These are phyloP conservation scores for Copidosoma aretas DNA, from an alignment of 2,888 invertebrate genomes.

Conservation along the genomic window DNA sequence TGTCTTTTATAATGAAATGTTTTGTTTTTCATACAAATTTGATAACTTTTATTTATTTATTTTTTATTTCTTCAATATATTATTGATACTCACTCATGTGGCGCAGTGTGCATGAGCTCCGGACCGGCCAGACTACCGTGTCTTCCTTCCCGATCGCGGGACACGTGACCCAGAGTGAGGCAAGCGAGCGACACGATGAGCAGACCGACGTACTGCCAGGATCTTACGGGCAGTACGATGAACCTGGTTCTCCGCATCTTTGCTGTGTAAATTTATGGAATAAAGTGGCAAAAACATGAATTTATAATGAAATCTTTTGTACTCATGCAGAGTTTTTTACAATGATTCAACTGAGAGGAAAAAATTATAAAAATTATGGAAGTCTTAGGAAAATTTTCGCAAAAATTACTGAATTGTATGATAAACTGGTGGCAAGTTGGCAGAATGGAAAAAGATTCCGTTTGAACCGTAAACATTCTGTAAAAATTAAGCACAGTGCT, in stretches of 20 bases:
- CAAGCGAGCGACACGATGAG: conserved; percentile 58
- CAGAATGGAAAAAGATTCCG: no score
- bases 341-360: background rate
- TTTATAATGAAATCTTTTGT: background rate
- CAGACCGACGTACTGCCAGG: conserved; percentile 58
- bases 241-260: conserved; percentile 56
- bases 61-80: no score
- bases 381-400: background rate
- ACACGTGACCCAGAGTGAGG: conserved; percentile 55
- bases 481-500: no score
- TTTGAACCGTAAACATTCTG: no score
- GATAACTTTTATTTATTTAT: no score
- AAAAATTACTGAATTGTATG: no score
- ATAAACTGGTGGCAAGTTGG: no score
- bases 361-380: no score
- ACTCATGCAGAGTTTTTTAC: background rate
- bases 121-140: conserved; percentile 57
- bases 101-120: conserved; percentile 55
- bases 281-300: conserved; percentile 3
- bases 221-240: conserved; percentile 55
- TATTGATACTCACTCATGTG: conserved; percentile 52
- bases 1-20: no score
- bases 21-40: no score
- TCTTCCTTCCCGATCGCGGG: conserved; percentile 57
- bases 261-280: background rate